phyloP scores from a whole-genome alignment of 1,140 invertebrate species.

The Caenorhabditis remanei region DNA sequence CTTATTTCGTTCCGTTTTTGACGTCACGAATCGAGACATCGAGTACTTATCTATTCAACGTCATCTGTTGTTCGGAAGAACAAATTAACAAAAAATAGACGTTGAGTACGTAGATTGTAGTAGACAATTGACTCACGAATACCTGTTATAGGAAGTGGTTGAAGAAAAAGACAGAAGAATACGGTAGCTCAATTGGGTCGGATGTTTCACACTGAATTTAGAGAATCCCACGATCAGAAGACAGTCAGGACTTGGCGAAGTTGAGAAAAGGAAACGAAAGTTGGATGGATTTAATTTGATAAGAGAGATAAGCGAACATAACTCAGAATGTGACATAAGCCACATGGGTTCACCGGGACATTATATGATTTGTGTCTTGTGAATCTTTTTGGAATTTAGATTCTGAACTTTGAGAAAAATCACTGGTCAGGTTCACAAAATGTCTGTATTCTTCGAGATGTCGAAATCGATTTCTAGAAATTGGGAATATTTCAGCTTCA shows the following conservation, averaged over 20 bases:
- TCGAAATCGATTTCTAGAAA: no score
- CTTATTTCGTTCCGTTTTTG: neutral
- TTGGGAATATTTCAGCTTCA: no score
- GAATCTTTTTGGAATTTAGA: neutral
- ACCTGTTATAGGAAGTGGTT: neutral
- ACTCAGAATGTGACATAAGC: constrained; percentile 23
- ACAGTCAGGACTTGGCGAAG: neutral
- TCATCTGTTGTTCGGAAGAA: constrained; percentile 44
- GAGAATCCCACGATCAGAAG: no score
- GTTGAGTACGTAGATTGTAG: neutral
- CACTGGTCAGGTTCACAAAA: neutral
- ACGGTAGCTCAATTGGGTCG: constrained; percentile 2
- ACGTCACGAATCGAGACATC: constrained; percentile 28
- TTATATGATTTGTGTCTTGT: constrained; percentile 14
- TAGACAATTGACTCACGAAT: neutral
- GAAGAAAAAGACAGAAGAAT: neutral
- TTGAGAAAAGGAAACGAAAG: neutral
- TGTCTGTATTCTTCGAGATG: no score
- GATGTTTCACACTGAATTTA: no score
- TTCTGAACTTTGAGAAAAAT: constrained; percentile 23
- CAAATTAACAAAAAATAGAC: neutral
- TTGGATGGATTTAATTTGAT: neutral
- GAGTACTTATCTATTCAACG: constrained; percentile 38
- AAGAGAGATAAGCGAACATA: constrained; percentile 9
- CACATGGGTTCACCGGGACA: neutral